phyloP scores from a whole-genome alignment of 2,888 invertebrate genomes.

The Nomada fabriciana region DNA sequence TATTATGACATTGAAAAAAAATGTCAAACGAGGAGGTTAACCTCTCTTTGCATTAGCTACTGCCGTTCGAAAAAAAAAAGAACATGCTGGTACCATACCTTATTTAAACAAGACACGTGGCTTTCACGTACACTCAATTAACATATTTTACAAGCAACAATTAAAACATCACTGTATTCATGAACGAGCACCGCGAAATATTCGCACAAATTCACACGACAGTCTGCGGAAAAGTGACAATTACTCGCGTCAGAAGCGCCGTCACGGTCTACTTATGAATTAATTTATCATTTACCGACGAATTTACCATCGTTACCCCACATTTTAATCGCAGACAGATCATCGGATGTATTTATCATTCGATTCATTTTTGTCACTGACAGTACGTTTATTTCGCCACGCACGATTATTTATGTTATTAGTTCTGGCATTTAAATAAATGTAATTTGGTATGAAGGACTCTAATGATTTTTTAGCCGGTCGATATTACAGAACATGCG shows the following conservation, averaged over 20 bases:
- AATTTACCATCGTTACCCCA: slow-evolving; percentile 16
- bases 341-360: no score
- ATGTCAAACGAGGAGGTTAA: slow-evolving; percentile 53
- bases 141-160: slow-evolving; percentile 60
- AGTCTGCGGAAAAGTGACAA: slow-evolving; percentile 69
- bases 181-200: slow-evolving; percentile 46
- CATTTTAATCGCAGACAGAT: not conserved
- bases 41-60: slow-evolving; percentile 33
- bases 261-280: slow-evolving; percentile 56
- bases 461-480: no score
- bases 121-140: slow-evolving; percentile 29
- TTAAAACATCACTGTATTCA: slow-evolving; percentile 42
- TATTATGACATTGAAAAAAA: slow-evolving; percentile 49
- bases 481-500: no score
- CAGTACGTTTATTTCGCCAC: no score
- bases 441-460: no score
- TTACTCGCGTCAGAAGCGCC: slow-evolving; percentile 51
- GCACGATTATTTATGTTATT: no score
- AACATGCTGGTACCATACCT: slow-evolving; percentile 27
- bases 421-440: no score
- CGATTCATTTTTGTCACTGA: no score
- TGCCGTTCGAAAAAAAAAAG: not conserved
- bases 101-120: slow-evolving; percentile 40
- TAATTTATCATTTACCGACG: slow-evolving; percentile 33
- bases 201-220: slow-evolving; percentile 41